These are phyloP conservation scores for Oxyruncus cristatus DNA, from an alignment of 2,113 vertebrate species.

Conservation along the genomic window DNA sequence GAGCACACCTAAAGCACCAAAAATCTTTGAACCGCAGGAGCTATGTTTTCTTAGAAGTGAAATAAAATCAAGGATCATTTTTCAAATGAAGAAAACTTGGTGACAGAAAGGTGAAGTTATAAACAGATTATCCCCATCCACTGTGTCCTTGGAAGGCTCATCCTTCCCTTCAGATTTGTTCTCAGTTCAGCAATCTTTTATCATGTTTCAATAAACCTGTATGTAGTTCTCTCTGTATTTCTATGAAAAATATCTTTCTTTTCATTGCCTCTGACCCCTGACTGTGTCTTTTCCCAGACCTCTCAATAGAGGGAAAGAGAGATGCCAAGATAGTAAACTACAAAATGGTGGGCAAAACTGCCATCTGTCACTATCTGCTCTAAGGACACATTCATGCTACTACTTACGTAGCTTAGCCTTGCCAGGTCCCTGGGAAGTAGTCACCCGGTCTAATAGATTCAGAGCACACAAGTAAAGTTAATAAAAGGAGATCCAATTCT, in stretches of 20 bases:
- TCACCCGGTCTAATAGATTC: not conserved
- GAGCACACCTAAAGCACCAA: not conserved
- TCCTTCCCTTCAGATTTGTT: not conserved
- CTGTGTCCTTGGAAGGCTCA: not conserved
- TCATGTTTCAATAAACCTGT: not conserved
- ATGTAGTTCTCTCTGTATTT: not conserved
- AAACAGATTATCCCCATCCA: not conserved
- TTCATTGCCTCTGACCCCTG: not conserved
- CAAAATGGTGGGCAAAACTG: not conserved
- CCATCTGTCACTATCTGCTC: not conserved
- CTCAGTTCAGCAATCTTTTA: not conserved
- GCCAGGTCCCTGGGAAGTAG: not conserved
- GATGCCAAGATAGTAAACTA: not conserved
- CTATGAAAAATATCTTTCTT: not conserved
- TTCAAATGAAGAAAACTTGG: not conserved
- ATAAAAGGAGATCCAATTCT: not conserved
- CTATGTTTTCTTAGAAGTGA: not conserved
- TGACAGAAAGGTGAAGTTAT: not conserved
- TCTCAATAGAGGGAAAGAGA: not conserved
- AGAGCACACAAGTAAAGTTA: not conserved
- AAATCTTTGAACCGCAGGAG: not conserved
- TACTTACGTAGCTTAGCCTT: not conserved
- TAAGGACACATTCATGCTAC: not conserved
- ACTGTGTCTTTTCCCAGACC: not conserved
- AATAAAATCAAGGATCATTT: not conserved